Percentiles rank a stretch among this genome's conserved stretches.
These are phyloP conservation scores for Neoascia interrupta DNA, from an alignment of 2,888 invertebrate species.

Conservation along the genomic window DNA sequence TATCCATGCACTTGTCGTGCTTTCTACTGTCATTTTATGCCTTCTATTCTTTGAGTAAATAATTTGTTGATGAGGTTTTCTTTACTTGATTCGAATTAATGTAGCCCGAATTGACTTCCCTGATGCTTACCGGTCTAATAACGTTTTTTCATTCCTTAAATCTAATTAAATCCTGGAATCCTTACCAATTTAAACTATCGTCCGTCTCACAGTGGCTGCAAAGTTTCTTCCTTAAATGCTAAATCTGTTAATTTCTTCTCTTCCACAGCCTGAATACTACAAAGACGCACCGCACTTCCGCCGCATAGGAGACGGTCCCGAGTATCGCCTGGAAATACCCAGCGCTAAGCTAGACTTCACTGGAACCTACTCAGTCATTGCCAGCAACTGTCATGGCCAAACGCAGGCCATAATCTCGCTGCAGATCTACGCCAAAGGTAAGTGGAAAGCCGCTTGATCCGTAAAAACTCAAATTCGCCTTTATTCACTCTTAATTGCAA, in stretches of 20 bases:
- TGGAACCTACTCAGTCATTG: constrained; percentile 91
- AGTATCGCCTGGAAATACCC: constrained; percentile 91
- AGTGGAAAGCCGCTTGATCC: constrained; percentile 70
- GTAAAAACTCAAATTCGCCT: not conserved
- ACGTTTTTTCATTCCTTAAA: no score
- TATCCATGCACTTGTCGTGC: no score
- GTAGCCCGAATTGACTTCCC: no score
- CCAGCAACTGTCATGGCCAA: constrained; percentile 90
- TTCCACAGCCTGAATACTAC: constrained; percentile 89
- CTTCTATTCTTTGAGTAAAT: no score
- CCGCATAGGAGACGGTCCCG: constrained; percentile 86
- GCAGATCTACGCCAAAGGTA: constrained; percentile 92
- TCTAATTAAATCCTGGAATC: no score
- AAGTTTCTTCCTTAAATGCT: not conserved
- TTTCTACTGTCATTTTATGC: no score
- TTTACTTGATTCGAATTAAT: no score
- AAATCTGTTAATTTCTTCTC: not conserved
- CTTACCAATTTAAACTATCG: no score
- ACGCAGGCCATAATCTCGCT: constrained; percentile 92
- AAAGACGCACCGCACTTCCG: constrained; percentile 91
- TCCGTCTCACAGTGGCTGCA: not conserved
- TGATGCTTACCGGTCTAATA: no score
- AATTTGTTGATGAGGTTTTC: no score
- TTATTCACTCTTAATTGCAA: constrained; percentile 49
- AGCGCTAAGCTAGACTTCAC: constrained; percentile 92